Evolutionary conservation across 2,797 vertebrate species (phyloP).

Genomic region (Triplophysa yarkandensis): DNA sequence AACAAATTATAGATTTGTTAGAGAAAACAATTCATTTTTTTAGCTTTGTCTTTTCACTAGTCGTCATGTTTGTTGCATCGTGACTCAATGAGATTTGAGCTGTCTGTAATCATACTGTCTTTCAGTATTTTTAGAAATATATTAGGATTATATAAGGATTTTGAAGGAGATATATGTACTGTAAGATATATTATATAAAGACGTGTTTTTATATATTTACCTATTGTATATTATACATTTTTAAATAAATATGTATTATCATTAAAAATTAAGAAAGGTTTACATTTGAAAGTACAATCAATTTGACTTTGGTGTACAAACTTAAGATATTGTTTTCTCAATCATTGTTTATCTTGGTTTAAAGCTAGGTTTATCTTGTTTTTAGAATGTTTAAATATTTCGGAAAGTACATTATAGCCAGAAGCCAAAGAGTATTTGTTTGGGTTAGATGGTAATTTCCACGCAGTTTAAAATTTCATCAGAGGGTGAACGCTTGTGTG

Average conservation of each 20-base stretch:
- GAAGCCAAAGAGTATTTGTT: neutral
- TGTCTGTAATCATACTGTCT: too few relatives aligned
- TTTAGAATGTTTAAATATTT: neutral
- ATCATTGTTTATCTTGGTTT: neutral
- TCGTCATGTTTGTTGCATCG: too few relatives aligned
- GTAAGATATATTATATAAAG: neutral
- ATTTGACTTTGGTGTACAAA: neutral
- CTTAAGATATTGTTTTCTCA: neutral
- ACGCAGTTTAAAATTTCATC: conserved; percentile 3
- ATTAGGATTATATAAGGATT: too few relatives aligned
- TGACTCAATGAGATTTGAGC: too few relatives aligned
- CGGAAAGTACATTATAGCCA: too few relatives aligned
- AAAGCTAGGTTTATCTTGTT: neutral
- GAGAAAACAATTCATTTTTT: neutral
- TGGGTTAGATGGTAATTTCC: neutral
- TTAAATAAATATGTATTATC: too few relatives aligned
- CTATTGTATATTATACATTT: too few relatives aligned
- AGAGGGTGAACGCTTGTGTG: neutral
- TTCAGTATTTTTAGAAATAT: too few relatives aligned
- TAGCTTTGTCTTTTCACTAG: too few relatives aligned
- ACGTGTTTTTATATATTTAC: neutral
- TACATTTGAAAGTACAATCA: neutral
- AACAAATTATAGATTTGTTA: too few relatives aligned
- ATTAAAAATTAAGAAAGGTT: neutral
- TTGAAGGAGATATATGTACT: neutral